phyloP scores from a whole-genome alignment of 1,140 invertebrate genomes.

The Littorina saxatilis region DNA sequence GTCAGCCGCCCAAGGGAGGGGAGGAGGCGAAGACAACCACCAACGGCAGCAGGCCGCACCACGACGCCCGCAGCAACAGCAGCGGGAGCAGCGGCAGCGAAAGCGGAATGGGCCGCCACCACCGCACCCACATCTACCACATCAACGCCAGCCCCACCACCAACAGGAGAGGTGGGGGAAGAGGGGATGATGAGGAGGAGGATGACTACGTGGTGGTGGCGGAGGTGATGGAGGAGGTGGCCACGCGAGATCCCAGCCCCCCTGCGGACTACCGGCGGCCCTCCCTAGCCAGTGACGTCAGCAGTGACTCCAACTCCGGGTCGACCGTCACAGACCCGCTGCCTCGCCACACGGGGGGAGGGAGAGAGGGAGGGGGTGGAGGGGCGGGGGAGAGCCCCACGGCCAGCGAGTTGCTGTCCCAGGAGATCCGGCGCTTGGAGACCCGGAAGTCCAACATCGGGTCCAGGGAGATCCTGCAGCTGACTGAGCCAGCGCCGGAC shows the following conservation, averaged over 20 bases:
- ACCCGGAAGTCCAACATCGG: constrained; percentile 41
- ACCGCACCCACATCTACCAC: constrained; percentile 24
- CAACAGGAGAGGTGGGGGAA: not conserved
- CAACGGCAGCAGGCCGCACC: not conserved
- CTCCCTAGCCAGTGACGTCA: not conserved
- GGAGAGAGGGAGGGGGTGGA: not conserved
- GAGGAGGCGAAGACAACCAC: not conserved
- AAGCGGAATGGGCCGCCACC: constrained; percentile 10
- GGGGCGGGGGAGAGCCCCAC: not conserved
- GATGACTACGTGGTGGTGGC: constrained; percentile 25
- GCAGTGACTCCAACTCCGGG: not conserved
- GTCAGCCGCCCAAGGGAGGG: not conserved
- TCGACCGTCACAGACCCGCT: not conserved
- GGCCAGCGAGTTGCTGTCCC: not conserved
- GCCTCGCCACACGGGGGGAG: not conserved
- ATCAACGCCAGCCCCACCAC: constrained; percentile 13
- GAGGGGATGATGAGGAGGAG: not conserved
- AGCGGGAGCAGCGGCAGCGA: constrained; percentile 24
- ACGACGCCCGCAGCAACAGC: constrained; percentile 4
- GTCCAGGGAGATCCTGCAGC: constrained; percentile 29
- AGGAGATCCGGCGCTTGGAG: constrained; percentile 38
- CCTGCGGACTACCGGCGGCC: not conserved
- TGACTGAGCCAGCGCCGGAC: not conserved
- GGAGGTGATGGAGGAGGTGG: constrained; percentile 28
- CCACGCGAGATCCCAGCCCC: not conserved